Evolutionary conservation across 2,797 vertebrate species (phyloP).

Genomic region (Etheostoma perlongum): DNA sequence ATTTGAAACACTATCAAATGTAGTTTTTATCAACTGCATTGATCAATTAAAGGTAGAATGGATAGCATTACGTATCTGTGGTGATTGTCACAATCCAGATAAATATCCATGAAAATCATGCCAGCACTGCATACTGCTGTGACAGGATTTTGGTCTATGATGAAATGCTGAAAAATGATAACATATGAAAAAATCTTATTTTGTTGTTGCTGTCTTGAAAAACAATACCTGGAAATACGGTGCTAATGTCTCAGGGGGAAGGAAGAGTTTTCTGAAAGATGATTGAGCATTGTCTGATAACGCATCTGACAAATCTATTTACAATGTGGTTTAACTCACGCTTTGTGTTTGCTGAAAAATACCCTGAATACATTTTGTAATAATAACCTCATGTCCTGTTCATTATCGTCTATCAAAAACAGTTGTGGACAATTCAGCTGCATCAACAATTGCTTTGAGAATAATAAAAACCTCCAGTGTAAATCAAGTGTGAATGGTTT

Average conservation of each 20-base stretch:
- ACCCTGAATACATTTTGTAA: slow-evolving; percentile 18
- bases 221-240: slow-evolving; percentile 32
- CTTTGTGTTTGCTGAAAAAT: slow-evolving; percentile 10
- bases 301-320: slow-evolving; percentile 38
- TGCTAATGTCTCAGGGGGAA: slow-evolving; percentile 25
- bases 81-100: slow-evolving; percentile 20
- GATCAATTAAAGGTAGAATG: slow-evolving; percentile 10
- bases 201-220: slow-evolving; percentile 34
- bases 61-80: slow-evolving; percentile 11
- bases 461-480: slow-evolving; percentile 62
- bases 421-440: slow-evolving; percentile 32
- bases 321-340: slow-evolving; percentile 14
- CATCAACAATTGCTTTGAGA: slow-evolving; percentile 47
- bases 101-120: slow-evolving; percentile 22
- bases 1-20: not conserved
- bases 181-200: slow-evolving; percentile 28
- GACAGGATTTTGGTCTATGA: slow-evolving; percentile 41
- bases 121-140: slow-evolving; percentile 13
- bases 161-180: slow-evolving; percentile 46
- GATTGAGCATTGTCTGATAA: slow-evolving; percentile 50
- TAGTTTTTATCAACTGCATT: slow-evolving; percentile 6
- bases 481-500: slow-evolving; percentile 59
- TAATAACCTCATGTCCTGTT: slow-evolving; percentile 38
- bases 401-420: slow-evolving; percentile 42
- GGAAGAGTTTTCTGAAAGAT: slow-evolving; percentile 39